A percentile compares a stretch with the other conserved stretches of the same genome.
Evolutionary conservation across 2,888 invertebrate genomes (phyloP).

Genomic region (Petrolisthes cinctipes): DNA sequence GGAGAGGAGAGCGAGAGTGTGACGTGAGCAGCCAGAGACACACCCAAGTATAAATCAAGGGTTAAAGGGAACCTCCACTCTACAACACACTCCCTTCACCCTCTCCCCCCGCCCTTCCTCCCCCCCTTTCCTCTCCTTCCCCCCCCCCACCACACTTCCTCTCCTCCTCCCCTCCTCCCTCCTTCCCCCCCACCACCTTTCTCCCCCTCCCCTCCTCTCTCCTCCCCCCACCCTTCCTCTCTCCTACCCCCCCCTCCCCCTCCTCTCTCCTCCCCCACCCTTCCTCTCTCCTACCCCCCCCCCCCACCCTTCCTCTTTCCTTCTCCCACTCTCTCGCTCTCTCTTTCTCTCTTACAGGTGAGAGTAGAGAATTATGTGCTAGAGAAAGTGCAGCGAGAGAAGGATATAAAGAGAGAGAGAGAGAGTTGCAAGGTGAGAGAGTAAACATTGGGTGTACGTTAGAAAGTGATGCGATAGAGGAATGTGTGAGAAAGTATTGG

Average conservation of each 20-base stretch:
- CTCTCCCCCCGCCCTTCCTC: conserved; percentile 3
- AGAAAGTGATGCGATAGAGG: no score
- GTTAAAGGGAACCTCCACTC: not conserved
- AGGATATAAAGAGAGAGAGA: not conserved
- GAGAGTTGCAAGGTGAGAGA: no score
- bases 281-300: not conserved
- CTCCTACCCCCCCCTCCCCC: not conserved
- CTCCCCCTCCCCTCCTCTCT: not conserved
- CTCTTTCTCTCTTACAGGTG: not conserved
- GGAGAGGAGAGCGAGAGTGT: not conserved
- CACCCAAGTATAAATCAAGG: not conserved
- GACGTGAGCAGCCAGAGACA: not conserved
- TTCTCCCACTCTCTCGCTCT: not conserved
- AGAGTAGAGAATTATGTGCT: not conserved
- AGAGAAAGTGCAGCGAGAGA: not conserved
- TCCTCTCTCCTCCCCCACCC: not conserved
- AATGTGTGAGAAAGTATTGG: no score
- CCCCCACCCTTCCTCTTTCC: not conserved
- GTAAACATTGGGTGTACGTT: no score
- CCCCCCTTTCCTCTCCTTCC: not conserved
- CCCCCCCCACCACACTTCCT: not conserved
- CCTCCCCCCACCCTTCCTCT: not conserved
- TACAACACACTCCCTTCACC: not conserved
- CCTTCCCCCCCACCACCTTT: not conserved
- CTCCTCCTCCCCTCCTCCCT: not conserved